Evolutionary conservation across 2,888 invertebrate genomes (phyloP).

Genomic region (Parnassius smintheus): DNA sequence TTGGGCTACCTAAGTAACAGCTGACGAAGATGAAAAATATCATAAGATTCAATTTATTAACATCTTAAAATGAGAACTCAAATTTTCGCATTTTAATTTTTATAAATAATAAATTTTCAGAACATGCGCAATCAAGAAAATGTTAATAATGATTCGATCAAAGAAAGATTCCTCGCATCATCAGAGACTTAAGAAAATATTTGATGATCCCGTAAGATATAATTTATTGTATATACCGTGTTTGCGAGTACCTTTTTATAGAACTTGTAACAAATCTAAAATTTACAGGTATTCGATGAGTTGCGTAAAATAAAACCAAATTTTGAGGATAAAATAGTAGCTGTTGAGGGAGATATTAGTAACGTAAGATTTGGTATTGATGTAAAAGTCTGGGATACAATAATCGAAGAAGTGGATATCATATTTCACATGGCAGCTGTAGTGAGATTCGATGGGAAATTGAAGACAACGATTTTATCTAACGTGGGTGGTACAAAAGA

Average conservation of each 20-base stretch:
- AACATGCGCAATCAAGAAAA: constrained; percentile 19
- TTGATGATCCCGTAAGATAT: constrained; percentile 20
- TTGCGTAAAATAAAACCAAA: constrained; percentile 14
- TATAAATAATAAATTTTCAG: constrained; percentile 5
- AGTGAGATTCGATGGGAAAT: constrained; percentile 16
- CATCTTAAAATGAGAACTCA: not conserved
- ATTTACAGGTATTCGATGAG: constrained; percentile 13
- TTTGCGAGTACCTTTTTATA: not conserved
- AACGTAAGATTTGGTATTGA: constrained; percentile 14
- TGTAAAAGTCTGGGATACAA: constrained; percentile 5
- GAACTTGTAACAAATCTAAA: not conserved
- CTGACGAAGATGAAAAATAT: too few species aligned
- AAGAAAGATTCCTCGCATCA: constrained; percentile 14
- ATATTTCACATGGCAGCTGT: constrained; percentile 24
- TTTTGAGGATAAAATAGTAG: constrained; percentile 14
- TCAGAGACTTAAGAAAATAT: constrained; percentile 10
- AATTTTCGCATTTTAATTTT: not conserved
- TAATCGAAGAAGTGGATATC: constrained; percentile 18
- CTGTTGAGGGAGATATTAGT: constrained; percentile 20
- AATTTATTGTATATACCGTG: not conserved
- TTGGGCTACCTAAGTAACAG: too few species aligned
- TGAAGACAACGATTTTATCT: constrained; percentile 9
- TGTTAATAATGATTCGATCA: constrained; percentile 19
- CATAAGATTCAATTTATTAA: not conserved
- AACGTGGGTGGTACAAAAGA: constrained; percentile 18